phyloP scores from a whole-genome alignment of 2,888 invertebrate genomes.

The Lymantria dispar region DNA sequence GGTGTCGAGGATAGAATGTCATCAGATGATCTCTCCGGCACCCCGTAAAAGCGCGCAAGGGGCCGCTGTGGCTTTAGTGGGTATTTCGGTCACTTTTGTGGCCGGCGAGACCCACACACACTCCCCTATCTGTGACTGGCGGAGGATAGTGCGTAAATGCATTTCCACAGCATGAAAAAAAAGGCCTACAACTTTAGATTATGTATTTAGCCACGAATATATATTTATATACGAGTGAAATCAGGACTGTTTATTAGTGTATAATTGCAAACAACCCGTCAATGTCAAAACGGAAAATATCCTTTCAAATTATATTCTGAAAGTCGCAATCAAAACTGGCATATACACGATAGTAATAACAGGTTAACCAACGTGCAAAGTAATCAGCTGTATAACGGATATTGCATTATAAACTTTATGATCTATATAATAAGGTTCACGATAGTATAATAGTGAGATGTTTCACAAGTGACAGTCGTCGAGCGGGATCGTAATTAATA shows the following conservation, averaged over 20 bases:
- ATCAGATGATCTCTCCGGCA: too few species aligned
- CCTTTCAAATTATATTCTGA: slow-evolving; percentile 8
- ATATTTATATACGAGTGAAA: too few species aligned
- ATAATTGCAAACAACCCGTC: slow-evolving; percentile 8
- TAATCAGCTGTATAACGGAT: not conserved
- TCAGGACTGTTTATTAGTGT: not conserved
- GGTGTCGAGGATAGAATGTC: too few species aligned
- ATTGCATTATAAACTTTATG: slow-evolving; percentile 13
- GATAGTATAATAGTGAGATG: not conserved
- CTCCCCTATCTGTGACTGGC: too few species aligned
- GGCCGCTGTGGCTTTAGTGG: too few species aligned
- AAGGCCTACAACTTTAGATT: too few species aligned
- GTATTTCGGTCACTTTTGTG: too few species aligned
- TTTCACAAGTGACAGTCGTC: slow-evolving; percentile 6
- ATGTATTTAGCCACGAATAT: too few species aligned
- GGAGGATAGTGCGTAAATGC: too few species aligned
- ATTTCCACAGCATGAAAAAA: too few species aligned
- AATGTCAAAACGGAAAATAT: slow-evolving; percentile 13
- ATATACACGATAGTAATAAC: slow-evolving; percentile 21
- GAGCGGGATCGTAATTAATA: slow-evolving; percentile 5
- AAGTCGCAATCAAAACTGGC: slow-evolving; percentile 5
- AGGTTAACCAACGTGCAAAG: slow-evolving; percentile 11
- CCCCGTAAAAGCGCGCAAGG: too few species aligned
- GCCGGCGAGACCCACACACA: too few species aligned
- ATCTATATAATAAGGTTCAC: slow-evolving; percentile 5